A percentile compares a stretch with the other conserved stretches of the same genome.
Conservation (phyloP, 2,888 invertebrate genomes). For the Synergus japonicus region DNA sequence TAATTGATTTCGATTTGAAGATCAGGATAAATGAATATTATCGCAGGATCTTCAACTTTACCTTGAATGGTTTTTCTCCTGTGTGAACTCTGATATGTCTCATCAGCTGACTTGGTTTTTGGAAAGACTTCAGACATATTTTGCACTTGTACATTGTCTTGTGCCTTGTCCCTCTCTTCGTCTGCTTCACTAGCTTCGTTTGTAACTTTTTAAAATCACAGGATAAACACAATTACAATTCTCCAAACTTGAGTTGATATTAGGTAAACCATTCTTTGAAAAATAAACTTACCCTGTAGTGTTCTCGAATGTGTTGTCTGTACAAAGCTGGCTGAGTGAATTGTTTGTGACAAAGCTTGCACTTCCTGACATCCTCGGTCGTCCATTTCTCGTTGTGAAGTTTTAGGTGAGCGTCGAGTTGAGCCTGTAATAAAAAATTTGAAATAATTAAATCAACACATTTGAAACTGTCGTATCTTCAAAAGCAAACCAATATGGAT, state of each 20-base stretch:
- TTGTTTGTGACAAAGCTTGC: slow-evolving; percentile 80
- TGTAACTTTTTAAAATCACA: slow-evolving; percentile 58
- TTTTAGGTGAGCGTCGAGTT: slow-evolving; percentile 72
- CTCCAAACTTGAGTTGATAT: neutral
- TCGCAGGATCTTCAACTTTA: slow-evolving; percentile 62
- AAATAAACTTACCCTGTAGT: slow-evolving; percentile 79
- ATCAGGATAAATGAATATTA: neutral
- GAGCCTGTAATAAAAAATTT: slow-evolving; percentile 60
- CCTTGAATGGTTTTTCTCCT: slow-evolving; percentile 82
- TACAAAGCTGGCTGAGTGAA: slow-evolving; percentile 77
- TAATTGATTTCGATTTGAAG: neutral
- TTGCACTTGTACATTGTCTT: slow-evolving; percentile 77
- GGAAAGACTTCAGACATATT: slow-evolving; percentile 79
- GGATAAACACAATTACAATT: neutral
- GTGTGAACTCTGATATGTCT: slow-evolving; percentile 84
- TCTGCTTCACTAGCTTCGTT: slow-evolving; percentile 69
- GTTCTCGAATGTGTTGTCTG: slow-evolving; percentile 79
- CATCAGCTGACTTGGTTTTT: slow-evolving; percentile 83
- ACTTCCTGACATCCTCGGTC: slow-evolving; percentile 76
- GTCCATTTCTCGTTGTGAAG: slow-evolving; percentile 73
- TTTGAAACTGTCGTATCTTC: neutral
- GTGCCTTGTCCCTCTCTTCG: slow-evolving; percentile 68
- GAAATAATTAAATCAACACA: neutral
- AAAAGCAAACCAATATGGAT: neutral
- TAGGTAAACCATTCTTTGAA: neutral